Evolutionary conservation across 1,140 invertebrate species (phyloP).

Genomic region (Drosophila eugracilis): DNA sequence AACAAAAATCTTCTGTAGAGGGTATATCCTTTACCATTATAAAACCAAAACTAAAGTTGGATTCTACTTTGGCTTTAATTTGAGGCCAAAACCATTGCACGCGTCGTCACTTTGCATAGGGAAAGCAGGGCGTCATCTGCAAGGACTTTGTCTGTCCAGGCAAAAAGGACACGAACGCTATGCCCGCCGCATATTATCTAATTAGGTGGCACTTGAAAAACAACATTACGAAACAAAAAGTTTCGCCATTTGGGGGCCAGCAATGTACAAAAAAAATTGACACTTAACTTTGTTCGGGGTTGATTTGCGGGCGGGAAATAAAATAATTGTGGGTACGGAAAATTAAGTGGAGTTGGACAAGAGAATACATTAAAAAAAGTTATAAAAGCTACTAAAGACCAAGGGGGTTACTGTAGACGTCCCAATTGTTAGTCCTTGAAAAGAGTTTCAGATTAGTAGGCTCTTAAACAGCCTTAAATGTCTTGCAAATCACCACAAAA

Average conservation of each 20-base stretch:
- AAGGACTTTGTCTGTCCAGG: slow-evolving; percentile 25
- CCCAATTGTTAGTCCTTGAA: neutral
- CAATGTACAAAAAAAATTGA: slow-evolving; percentile 53
- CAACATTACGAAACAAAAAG: slow-evolving; percentile 75
- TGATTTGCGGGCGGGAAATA: slow-evolving; percentile 5
- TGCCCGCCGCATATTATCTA: slow-evolving; percentile 76
- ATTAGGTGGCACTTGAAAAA: slow-evolving; percentile 73
- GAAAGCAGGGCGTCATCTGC: slow-evolving; percentile 66
- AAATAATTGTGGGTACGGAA: slow-evolving; percentile 2
- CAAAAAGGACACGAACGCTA: slow-evolving; percentile 26
- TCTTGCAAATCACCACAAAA: neutral
- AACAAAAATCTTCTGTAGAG: too few species aligned
- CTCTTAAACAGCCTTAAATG: neutral
- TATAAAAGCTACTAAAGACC: slow-evolving; percentile 7
- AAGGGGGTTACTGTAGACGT: neutral
- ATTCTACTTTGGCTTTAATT: slow-evolving; percentile 8
- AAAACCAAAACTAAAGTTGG: neutral
- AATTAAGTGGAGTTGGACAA: slow-evolving; percentile 8
- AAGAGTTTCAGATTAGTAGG: slow-evolving; percentile 11
- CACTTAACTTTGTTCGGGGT: slow-evolving; percentile 50
- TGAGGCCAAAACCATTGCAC: slow-evolving; percentile 42
- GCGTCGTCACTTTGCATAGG: slow-evolving; percentile 74
- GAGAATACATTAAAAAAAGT: slow-evolving; percentile 29
- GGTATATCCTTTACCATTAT: slow-evolving; percentile 4
- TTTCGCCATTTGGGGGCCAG: slow-evolving; percentile 79